Evolutionary conservation across 2,113 vertebrate genomes (phyloP), one percentile per base, ranked within the genome.

Genomic region (Sander vitreus): DNA sequence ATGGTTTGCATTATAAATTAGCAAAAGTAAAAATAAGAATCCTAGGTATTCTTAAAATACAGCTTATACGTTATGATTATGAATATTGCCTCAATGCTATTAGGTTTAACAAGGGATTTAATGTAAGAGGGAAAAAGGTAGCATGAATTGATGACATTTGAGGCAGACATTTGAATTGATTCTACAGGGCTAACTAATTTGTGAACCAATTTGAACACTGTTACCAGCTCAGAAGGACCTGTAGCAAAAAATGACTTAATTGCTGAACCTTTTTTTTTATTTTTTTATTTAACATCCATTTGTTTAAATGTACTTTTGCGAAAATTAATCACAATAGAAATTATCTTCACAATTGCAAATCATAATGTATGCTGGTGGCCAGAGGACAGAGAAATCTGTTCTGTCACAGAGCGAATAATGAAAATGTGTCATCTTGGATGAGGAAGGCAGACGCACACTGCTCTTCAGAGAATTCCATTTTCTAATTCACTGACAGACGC

Each of bases 401-500:
- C 85, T 67, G 88, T 89, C 87, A 68, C 54, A 0, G 45, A 78
- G 78, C 48, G 84, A 91, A 92, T 93, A 86, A 92, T 92, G 88
- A 89, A 86, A 92, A 94, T 81, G 90, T 94, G 92, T 93, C 88
- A 83, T 87, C 66, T 91, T 93, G 90, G 91, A 93, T 30, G 85
- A 90, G 80, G 88, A 66, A 80, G 80, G 83, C 85, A 84, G 85
- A 86, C 83, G 60, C 85, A 51, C 76, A 72, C 70, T 77, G 85
- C 90, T 91, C 92, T 91, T 92, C 89, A 86, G 88, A 91, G 89
- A 93, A 92, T 90, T 92, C 68, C 91, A 92, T 93, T 92, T 93
- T 92, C 89, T 93, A 90, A 91, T 93, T 92, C 90, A 90, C 86
- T 90, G 92, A 93, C 93, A 94, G 92, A 90, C 90, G 81, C 89